Conservation (phyloP, 2,888 invertebrate species). For the Prionchulus punctatus region DNA sequence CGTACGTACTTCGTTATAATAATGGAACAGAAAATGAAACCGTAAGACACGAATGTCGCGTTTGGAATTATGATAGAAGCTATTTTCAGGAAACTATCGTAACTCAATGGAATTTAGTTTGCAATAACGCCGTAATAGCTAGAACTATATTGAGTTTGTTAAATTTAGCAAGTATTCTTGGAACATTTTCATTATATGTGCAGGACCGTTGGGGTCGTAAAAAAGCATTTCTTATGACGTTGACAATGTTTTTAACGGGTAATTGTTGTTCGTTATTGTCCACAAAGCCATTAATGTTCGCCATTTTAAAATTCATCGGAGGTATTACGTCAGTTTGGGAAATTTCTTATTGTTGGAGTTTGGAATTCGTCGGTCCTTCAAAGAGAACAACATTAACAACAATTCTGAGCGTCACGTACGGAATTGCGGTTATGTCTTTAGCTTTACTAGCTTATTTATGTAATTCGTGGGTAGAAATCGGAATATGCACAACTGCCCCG, state of each 20-base stretch:
- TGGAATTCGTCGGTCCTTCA: constrained; percentile 1
- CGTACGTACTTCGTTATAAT: too few relatives aligned
- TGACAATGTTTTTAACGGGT: not conserved
- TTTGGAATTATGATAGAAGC: not conserved
- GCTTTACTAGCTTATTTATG: not conserved
- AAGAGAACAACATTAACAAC: constrained; percentile 4
- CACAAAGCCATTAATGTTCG: not conserved
- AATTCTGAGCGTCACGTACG: not conserved
- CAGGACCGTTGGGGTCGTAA: not conserved
- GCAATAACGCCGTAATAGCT: not conserved
- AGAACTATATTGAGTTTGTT: not conserved
- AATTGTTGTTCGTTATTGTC: not conserved
- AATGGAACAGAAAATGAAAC: too few relatives aligned
- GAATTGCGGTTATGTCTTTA: not conserved
- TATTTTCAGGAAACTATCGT: not conserved
- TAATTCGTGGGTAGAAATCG: not conserved
- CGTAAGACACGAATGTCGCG: too few relatives aligned
- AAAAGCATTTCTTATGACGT: not conserved
- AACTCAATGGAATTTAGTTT: not conserved
- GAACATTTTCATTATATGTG: not conserved
- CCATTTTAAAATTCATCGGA: not conserved
- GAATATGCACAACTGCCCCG: not conserved
- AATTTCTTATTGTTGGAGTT: not conserved
- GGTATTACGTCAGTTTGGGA: not conserved
- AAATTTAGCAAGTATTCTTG: not conserved